These are phyloP conservation scores for Ciconia nigra DNA, from an alignment of 2,797 vertebrate species.

Conservation along the genomic window DNA sequence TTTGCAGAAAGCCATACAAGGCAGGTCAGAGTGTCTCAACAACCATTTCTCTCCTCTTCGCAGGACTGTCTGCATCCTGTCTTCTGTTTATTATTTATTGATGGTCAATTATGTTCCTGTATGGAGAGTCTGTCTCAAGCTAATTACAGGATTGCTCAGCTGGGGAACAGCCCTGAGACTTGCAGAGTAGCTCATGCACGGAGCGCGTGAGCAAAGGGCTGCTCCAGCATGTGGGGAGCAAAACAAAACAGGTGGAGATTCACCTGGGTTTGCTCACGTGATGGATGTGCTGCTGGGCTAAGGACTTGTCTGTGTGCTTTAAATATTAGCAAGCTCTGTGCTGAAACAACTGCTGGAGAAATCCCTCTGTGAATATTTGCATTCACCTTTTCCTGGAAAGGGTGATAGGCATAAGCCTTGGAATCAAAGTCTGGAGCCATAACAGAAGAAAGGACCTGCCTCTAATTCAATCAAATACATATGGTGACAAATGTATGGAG, in stretches of 20 bases:
- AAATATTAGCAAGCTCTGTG: neutral
- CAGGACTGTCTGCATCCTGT: neutral
- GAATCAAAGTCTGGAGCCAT: neutral
- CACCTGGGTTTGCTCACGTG: neutral
- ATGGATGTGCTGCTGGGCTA: neutral
- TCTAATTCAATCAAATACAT: neutral
- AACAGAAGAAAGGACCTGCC: neutral
- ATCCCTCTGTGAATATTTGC: neutral
- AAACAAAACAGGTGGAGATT: neutral
- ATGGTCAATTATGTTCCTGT: neutral
- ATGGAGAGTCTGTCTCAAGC: neutral
- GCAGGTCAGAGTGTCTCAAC: neutral
- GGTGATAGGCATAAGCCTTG: fast-evolving
- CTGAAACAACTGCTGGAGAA: neutral
- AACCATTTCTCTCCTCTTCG: neutral
- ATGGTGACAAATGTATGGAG: fast-evolving
- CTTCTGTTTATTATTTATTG: neutral
- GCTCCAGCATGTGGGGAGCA: neutral
- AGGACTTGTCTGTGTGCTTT: neutral
- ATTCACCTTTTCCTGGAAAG: neutral
- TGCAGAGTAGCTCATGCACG: neutral
- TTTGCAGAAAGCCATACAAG: neutral
- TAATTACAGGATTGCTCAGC: neutral
- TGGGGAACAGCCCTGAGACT: neutral
- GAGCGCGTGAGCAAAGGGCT: neutral